Base-by-base conservation (phyloP, 2,113 vertebrate genomes). In the Neolamprologus tretocephalus region DNA sequence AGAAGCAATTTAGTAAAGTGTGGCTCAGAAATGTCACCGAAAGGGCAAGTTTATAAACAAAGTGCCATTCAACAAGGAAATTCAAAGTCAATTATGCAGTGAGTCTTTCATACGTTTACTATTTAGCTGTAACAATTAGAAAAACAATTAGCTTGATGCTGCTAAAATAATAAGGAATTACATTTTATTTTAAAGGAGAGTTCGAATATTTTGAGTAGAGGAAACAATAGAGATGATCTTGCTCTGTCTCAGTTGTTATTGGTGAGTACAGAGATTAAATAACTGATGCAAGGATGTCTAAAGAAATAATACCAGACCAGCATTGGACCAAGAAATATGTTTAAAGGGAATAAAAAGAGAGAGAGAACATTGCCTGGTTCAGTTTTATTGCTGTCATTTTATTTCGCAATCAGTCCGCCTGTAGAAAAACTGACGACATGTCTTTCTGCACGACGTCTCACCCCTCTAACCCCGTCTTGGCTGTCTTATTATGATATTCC, bases 401-500 rank as follows among this genome's bases (percentile, higher is more conserved):
- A 4, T 9, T 23, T 26, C 5, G 33, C 2, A 16, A 33, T 57
- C 23, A 40, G 54, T 23, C 17, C 4, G 16, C 61, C 6, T 26
- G 2, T 3, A 16, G 47, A 10, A 19, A 71, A 68, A 19, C 37
- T 3, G 12, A 53, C 28, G 17, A 45, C 35, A 35, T 13, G 81
- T 42, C 49, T 31, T 57, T 80, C 28, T 61, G 31, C 53, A 51
- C 40, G 53, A 10, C 4, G 40, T 57, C 84, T 78, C 23, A 17
- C 37, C 78, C 71, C 61, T 57, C 49, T 84, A 66, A 28, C n/a
- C 37, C 81, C 0, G n/a, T 82, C 63, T 84, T 84, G 47, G 78
- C 57, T 2, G 9, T 63, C 33, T 75, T 42, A 45, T 75, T 66
- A 26, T 51, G 81, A 57, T 80, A 16, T 23, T 73, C 61, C 82